phyloP scores from a whole-genome alignment of 2,113 vertebrate species.

The Baryphthengus martii region DNA sequence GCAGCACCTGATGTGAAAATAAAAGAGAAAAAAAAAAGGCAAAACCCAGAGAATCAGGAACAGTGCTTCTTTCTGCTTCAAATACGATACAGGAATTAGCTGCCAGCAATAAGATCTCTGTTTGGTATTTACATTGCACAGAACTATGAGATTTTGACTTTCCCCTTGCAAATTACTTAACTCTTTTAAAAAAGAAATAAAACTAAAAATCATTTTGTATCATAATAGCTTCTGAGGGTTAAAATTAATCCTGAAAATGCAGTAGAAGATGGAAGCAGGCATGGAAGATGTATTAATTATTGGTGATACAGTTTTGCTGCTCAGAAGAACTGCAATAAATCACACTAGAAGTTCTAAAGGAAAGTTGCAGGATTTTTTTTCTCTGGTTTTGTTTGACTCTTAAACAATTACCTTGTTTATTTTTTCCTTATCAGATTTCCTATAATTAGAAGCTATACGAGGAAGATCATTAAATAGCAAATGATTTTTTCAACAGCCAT shows the following conservation, averaged over 20 bases:
- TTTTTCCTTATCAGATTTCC: background rate
- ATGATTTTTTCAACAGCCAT: slow-evolving; percentile 58
- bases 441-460: slow-evolving; percentile 33
- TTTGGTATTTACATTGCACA: background rate
- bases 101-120: background rate
- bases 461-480: slow-evolving; percentile 62
- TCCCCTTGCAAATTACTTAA: background rate
- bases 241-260: background rate
- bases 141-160: background rate
- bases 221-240: background rate
- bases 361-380: background rate
- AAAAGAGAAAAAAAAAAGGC: background rate
- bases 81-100: background rate
- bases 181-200: background rate
- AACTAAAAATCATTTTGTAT: background rate
- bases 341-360: background rate
- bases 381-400: background rate
- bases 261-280: background rate
- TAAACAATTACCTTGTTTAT: background rate
- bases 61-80: background rate
- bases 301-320: background rate
- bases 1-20: background rate
- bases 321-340: background rate
- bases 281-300: background rate
- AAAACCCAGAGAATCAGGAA: background rate